Conservation (phyloP, 1,140 invertebrate species). For the Drosophila bifasciata region DNA sequence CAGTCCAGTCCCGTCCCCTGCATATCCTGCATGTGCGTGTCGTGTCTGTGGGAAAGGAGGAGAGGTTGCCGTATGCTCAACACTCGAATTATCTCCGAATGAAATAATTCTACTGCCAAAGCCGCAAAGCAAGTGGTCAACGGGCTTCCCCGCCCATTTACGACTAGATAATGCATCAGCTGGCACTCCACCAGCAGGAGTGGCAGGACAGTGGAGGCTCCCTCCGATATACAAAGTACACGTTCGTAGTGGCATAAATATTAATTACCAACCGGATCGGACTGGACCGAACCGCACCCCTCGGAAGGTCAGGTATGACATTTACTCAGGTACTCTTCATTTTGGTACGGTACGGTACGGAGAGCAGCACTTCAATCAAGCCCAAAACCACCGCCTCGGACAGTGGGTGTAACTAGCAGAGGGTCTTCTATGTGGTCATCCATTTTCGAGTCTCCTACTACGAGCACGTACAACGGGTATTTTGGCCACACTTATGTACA, state of each 20-base stretch:
- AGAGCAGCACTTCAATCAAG: constrained; percentile 50
- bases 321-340: constrained; percentile 7
- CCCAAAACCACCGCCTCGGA: constrained; percentile 1
- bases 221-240: constrained; percentile 16
- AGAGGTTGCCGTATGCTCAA: constrained; percentile 57
- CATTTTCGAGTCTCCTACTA: constrained; percentile 35
- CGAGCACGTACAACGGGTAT: constrained; percentile 27
- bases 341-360: constrained; percentile 5
- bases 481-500: too few relatives aligned
- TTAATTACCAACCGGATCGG: constrained; percentile 54
- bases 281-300: constrained; percentile 17
- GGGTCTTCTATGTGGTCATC: constrained; percentile 29
- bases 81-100: constrained; percentile 77
- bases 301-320: constrained; percentile 5
- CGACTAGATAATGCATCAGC: constrained; percentile 38
- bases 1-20: neutral
- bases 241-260: constrained; percentile 42
- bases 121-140: constrained; percentile 56
- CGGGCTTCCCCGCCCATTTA: neutral
- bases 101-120: constrained; percentile 64
- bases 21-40: constrained; percentile 1
- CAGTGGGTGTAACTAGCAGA: too few relatives aligned
- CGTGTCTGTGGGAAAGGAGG: constrained; percentile 5
- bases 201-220: neutral
- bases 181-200: constrained; percentile 6